Base-by-base conservation (phyloP, 2,888 invertebrate genomes). In the Carcina quercana region DNA sequence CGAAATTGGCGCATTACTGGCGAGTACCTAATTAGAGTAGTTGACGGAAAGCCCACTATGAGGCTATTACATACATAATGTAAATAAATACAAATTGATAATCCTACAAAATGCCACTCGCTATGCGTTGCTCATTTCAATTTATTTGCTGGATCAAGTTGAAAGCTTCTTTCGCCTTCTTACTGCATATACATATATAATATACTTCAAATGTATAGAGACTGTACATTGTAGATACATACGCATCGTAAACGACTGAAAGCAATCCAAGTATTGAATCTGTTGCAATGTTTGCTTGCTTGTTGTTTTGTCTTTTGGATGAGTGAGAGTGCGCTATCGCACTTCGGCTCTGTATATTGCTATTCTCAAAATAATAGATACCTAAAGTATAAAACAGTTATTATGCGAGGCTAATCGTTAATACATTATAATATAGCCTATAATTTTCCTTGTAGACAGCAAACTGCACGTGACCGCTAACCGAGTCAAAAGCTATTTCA, bases 21-120 rank as follows among this genome's bases (percentile, higher is more conserved):
- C 79, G 82, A 82, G 83, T 83, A 83, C 83, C 83, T 83, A 78
- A 83, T 79, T 83, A 83, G 82, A 63, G 59, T 82, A 83, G 78
- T 67, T 65, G 71, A 69, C 71, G 66, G 61, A 59, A 59, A 70
- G 79, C 78, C 82, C 68, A 34, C 51, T 15, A 30, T 50, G 82
- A 80, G 82, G 82, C 82, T 80, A 71, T 52, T 12, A 65, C 67
- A 66, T 60, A 59, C 49, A 59, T 56, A 64, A 48, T 75, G 72
- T 78, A 75, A 69, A n/a, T n/a, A n/a, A n/a, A 76, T 80, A 79
- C 59, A 67, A 63, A 49, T 47, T 60, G 60, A 55, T 58, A 59
- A 58, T 64, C 66, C 52, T 55, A 64, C 56, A 64, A 63, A 59
- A 55, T 54, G 61, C 67, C 69, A 64, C 67, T 70, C 59, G 66